Evolutionary conservation across 1,140 invertebrate genomes (phyloP), one percentile per base, ranked within the genome.

Genomic region (silkworm (Bombyx mori)): DNA sequence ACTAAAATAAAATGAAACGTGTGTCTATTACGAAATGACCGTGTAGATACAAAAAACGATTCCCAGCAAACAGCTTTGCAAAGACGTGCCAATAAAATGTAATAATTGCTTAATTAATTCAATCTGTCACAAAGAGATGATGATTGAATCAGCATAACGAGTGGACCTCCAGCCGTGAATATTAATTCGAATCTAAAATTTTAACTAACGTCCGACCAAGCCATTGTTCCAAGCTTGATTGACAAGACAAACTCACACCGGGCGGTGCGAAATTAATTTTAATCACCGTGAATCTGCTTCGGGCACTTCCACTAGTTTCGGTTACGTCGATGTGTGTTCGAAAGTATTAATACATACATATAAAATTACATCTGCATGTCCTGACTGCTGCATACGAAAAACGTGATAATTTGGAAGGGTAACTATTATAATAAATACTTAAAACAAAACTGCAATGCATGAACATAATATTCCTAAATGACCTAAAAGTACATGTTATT

Each of bases 201-300:
- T 8, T 8, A 10, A 42, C 35, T 42, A 42, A 9, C 49, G 12
- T 22, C 49, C 8, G 22, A 22, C 12, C 26, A 22, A 22, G 49
- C 49, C 9, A 51, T 65, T 65, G 54, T 62, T 65, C 57, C 26
- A 54, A 64, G 49, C 58, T 56, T 65, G 63, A 72, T 72, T 71
- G 72, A 66, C 72, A 60, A 66, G 63, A 65, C 66, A 73, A 73
- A 71, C 66, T 71, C 63, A 68, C 52, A 69, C 63, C 48, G 58
- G 60, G 66, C 71, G 71, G 66, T 74, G 64, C 63, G 68, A 74
- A 69, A 69, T 74, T 69, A 66, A 71, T 62, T 74, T 74, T 62
- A 59, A 63, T 66, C 69, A 71, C 62, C 63, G 45, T 55, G 56
- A 65, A 58, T 57, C 54, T 58, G 61, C 59, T 53, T 26, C 52